Base-by-base conservation (phyloP, 2,888 invertebrate species). In the Mythimna ferrago region DNA sequence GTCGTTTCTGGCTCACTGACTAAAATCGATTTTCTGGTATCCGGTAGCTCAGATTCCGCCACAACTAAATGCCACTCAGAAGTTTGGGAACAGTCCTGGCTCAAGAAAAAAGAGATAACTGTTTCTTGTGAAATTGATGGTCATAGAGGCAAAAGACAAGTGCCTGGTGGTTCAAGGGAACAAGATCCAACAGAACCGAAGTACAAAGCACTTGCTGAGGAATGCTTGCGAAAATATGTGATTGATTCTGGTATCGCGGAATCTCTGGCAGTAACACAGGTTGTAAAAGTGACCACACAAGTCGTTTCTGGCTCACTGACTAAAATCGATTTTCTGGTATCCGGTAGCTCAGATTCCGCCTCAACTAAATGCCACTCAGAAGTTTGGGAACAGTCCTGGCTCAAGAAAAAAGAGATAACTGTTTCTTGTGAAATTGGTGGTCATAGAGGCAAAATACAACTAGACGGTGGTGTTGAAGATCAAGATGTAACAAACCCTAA, bases 221-320 rank as follows among this genome's bases (percentile, higher is more conserved):
- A 90, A 71, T 89, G 89, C 1, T 68, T 90, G 56, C 66, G 73
- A 48, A 86, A 90, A 64, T 90, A 89, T 68, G 63, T 84, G 6
- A 14, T 54, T 16, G 70, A 67, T 41, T 64, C 70, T 21, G 86
- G 86, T 14, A 78, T 53, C 4, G 26, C 67, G 0, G 38, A 75
- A 21, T 19, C 58, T 6, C 79, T 85, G 21, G 70, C 56, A 68
- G 64, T 88, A 5, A 65, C 79, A 0, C 56, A 21, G 53, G 76
- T 89, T 35, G 64, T 76, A 7, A 84, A 76, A 35, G 89, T 87
- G 7, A 78, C 77, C 0, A 78, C 67, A 6, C 87, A 88, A 68
- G 80, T 86, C 1, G 87, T 89, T 2, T 2, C 86, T 0, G 89
- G 89, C 1, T 14, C 3, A 0, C 0, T 78, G 0, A 87, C 85